These are phyloP conservation scores for Montipora efflorescens DNA, from an alignment of 64 coral and sea anemone species.

Conservation along the genomic window DNA sequence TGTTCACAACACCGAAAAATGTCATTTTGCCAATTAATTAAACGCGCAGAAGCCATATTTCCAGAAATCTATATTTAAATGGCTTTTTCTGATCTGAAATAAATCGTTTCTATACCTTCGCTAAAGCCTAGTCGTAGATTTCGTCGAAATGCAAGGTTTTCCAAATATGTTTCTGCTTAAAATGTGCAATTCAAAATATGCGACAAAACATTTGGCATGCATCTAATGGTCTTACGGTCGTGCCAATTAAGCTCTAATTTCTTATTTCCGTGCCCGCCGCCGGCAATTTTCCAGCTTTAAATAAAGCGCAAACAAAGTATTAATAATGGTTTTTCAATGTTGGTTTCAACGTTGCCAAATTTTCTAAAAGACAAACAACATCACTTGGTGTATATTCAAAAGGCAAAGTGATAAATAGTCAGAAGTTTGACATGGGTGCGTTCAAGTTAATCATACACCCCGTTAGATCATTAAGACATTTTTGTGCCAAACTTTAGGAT, in stretches of 20 bases:
- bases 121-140: not conserved
- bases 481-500: too few relatives aligned
- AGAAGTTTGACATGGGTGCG: too few relatives aligned
- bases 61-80: too few relatives aligned
- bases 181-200: not conserved
- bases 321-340: not conserved
- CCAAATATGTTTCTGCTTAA: not conserved
- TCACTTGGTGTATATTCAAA: too few relatives aligned
- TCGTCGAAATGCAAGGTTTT: not conserved
- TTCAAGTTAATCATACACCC: not conserved
- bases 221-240: not conserved
- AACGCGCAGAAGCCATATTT: too few relatives aligned
- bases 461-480: too few relatives aligned
- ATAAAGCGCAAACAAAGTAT: not conserved
- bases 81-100: too few relatives aligned
- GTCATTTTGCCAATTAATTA: too few relatives aligned
- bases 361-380: not conserved
- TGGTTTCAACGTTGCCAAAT: conserved; percentile 4
- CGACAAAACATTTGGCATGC: not conserved
- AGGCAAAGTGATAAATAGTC: too few relatives aligned
- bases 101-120: too few relatives aligned
- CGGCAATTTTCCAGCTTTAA: not conserved
- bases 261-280: not conserved
- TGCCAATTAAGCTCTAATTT: not conserved
- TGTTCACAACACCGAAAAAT: too few relatives aligned